Evolutionary conservation across 2,888 invertebrate species (phyloP), one percentile per base, ranked within the genome.

Genomic region (Phaonia tiefii): DNA sequence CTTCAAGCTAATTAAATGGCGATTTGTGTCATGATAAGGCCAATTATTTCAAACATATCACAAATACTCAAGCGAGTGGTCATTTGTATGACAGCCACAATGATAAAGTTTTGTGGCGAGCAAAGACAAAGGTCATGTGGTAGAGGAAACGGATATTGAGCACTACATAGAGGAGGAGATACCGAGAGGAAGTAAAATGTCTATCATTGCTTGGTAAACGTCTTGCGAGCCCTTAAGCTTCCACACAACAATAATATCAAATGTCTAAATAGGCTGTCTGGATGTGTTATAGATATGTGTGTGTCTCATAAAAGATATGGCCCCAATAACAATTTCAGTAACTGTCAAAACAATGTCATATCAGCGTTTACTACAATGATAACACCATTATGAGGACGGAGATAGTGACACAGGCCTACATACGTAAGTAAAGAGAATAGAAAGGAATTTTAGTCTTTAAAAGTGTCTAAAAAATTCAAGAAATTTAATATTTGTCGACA

Each of bases 11-110:
- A 88, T 88, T 88, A 88, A 87, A 86, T 88, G 84, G 83, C 83
- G 86, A 87, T 88, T 86, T 86, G 85, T 86, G 87, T 88, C 87
- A 86, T 84, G 86, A 88, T 87, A 88, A 86, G 83, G 84, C 86
- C 86, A 86, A 88, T 88, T 88, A 87, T 87, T 87, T 85, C 80
- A 77, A 31, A 39, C 65, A 79, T 75, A 74, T 82, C 56, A 70
- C 73, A 70, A 78, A 70, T 66, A 54, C 51, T n/a, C 46, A 10
- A 71, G 42, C 17, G 22, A 7, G 51, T 51, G 44, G 44, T 44
- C 51, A 51, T 15, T 15, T 49, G n/a, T 31, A 15, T 7, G 20
- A 51, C 51, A 51, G 22, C 51, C 8, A 51, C 7, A 44, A 37
- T 58, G 58, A 13, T 22, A 25, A 54, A 13, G 51, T 54, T 22